These are phyloP conservation scores for Palythoa grandis DNA, from an alignment of 92 coral and sea anemone genomes.

Conservation along the genomic window DNA sequence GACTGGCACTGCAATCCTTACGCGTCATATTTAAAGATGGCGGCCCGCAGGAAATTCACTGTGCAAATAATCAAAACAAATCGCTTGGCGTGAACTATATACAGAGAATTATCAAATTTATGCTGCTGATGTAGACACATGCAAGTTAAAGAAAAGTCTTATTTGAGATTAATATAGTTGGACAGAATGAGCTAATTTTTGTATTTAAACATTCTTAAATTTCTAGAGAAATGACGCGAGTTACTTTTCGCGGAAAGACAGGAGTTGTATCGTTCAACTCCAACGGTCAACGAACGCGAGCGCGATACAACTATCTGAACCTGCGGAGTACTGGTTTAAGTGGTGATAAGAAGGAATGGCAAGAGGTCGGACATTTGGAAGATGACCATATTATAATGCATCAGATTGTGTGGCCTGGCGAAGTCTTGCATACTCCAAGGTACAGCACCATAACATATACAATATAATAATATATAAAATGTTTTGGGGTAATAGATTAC, in stretches of 20 bases:
- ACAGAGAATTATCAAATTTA: too few relatives aligned
- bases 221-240: slow-evolving; percentile 36
- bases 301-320: slow-evolving; percentile 61
- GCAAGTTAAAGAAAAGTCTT: too few relatives aligned
- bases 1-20: too few relatives aligned
- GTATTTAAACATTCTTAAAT: background rate
- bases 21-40: too few relatives aligned
- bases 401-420: slow-evolving; percentile 78
- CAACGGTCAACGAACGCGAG: slow-evolving; percentile 59
- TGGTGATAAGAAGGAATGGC: slow-evolving; percentile 48
- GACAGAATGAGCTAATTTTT: too few relatives aligned
- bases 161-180: too few relatives aligned
- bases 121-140: too few relatives aligned
- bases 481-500: too few relatives aligned
- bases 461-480: too few relatives aligned
- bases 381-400: slow-evolving; percentile 53
- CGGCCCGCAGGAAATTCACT: too few relatives aligned
- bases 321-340: slow-evolving; percentile 30
- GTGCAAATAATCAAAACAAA: too few relatives aligned
- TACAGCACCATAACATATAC: background rate
- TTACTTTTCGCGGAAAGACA: slow-evolving; percentile 39
- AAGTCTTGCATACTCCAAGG: slow-evolving; percentile 70
- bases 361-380: slow-evolving; percentile 61
- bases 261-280: slow-evolving; percentile 61
- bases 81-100: too few relatives aligned